Base-by-base conservation (phyloP, 2,113 vertebrate species). In the Muscicapa adusta region DNA sequence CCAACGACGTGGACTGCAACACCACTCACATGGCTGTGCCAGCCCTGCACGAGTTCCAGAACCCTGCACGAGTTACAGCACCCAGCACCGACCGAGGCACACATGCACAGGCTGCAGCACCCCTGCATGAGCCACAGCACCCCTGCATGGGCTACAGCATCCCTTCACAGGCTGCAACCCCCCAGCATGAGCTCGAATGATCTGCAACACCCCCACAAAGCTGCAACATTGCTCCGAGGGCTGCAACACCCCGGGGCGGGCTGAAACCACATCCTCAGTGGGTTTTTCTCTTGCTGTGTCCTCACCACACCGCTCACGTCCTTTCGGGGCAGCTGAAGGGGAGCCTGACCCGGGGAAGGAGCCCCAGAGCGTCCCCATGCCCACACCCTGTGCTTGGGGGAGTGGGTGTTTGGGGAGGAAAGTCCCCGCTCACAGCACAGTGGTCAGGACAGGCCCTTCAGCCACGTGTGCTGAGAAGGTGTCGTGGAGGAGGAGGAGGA, bases 1-100 rank as follows among this genome's bases (percentile, higher is more conserved):
- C 29, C 48, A 42, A 20, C 3, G 1, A 7, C 5, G 4, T 0
- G 13, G 20, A 12, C 54, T 68, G 17, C 5, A 85, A 34, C 9
- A 58, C 6, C 61, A 3, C 28, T 31, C 12, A 2, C 15, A 10
- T 0, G 0, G 23, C 28, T 65, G 10, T 1, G 33, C 43, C 9
- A 56, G 11, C 18, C 24, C 42, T 29, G 12, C 15, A 38, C 0
- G 3, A 3, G 33, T 19, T 12, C 4, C 5, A 61, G 31, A 8
- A 47, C 16, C 28, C 42, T 29, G 12, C 15, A 38, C 0, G 3
- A 3, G 33, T 19, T 12, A 5, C 5, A 61, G 31, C 9, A 47
- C 16, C 28, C 42, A 18, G 42, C 53, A 42, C 15, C 5, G 12
- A 4, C 51, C 8, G 4, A 3, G 31, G 18, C 13, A 18, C 15